These are phyloP conservation scores for Lordiphosa fenestrarum DNA, from an alignment of 2,888 invertebrate genomes.

Conservation along the genomic window DNA sequence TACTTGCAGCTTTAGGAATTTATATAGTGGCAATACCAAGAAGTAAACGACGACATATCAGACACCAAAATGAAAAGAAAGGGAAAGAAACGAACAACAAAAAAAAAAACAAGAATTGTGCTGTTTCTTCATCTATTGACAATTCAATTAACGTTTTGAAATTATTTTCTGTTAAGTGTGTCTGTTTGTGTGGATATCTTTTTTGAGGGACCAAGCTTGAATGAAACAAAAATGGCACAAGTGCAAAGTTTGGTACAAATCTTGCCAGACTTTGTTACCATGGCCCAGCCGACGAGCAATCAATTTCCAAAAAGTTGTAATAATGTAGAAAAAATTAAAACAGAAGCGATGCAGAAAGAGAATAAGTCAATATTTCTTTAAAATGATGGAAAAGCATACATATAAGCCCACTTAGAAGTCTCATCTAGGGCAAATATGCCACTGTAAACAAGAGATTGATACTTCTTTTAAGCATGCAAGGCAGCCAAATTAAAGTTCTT, in stretches of 20 bases:
- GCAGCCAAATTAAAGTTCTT: too few relatives aligned
- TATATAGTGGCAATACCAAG: slow-evolving; percentile 36
- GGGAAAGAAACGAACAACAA: slow-evolving; percentile 16
- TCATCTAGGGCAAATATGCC: too few relatives aligned
- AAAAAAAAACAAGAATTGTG: slow-evolving; percentile 27
- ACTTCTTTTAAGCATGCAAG: too few relatives aligned
- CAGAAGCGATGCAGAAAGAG: too few relatives aligned
- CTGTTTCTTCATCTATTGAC: slow-evolving; percentile 63
- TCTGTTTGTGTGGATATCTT: slow-evolving; percentile 41
- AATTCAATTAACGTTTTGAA: slow-evolving; percentile 73
- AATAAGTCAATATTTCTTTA: too few relatives aligned
- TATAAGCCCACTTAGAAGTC: too few relatives aligned
- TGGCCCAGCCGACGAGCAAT: too few relatives aligned
- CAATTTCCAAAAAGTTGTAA: too few relatives aligned
- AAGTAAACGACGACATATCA: slow-evolving; percentile 18
- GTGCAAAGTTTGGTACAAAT: too few relatives aligned
- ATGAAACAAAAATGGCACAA: not conserved
- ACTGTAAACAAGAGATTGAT: too few relatives aligned
- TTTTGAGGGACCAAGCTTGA: slow-evolving; percentile 8
- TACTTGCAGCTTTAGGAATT: slow-evolving; percentile 17
- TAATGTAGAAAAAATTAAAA: too few relatives aligned
- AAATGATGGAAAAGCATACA: too few relatives aligned
- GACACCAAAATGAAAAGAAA: slow-evolving; percentile 9
- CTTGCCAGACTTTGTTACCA: not conserved
- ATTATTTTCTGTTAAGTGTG: slow-evolving; percentile 61